phyloP scores from a whole-genome alignment of 1,140 invertebrate species.

The Metaphire vulgaris region DNA sequence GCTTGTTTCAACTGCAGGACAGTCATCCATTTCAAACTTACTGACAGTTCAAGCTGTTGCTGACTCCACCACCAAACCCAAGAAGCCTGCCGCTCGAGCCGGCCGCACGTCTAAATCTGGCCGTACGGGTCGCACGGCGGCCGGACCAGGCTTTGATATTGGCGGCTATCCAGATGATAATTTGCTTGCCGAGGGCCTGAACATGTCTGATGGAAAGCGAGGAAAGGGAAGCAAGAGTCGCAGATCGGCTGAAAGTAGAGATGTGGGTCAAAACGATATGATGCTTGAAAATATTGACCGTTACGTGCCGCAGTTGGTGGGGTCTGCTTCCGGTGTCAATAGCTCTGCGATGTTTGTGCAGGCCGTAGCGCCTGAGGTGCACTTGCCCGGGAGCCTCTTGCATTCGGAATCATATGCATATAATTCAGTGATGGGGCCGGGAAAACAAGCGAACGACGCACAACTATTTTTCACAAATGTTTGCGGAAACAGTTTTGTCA shows the following conservation, averaged over 20 bases:
- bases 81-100: background rate
- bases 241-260: background rate
- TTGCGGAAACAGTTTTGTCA: conserved; percentile 24
- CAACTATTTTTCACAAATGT: conserved; percentile 15
- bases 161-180: background rate
- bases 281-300: background rate
- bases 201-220: background rate
- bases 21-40: background rate
- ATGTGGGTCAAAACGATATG: background rate
- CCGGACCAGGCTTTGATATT: background rate
- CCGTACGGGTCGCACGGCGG: background rate
- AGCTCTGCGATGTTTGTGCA: background rate
- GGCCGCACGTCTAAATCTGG: background rate
- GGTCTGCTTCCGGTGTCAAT: background rate
- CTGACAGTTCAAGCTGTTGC: conserved; percentile 41
- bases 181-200: background rate
- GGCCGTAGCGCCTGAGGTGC: background rate
- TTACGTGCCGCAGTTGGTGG: background rate
- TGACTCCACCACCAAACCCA: conserved; percentile 47
- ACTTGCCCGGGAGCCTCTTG: background rate
- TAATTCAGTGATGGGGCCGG: too few species aligned
- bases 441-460: conserved; percentile 13
- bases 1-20: background rate
- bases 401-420: conserved; percentile 8
- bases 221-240: background rate